Conservation (phyloP, 2,797 vertebrate species). For the Neopelma chrysocephalum region DNA sequence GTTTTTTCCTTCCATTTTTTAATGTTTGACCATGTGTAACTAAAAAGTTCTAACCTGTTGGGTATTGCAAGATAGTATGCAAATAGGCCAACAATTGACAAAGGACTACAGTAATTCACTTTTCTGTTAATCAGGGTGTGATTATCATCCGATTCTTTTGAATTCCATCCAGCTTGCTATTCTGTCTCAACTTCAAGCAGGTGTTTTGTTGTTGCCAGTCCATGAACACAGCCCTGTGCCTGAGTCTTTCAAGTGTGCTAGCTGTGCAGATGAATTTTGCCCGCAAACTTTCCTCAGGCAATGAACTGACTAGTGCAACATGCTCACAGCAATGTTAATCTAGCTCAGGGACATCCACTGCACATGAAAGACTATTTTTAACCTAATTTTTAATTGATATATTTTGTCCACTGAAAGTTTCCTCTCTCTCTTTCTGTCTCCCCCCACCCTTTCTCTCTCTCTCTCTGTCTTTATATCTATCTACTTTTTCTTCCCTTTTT, state of each 20-base stretch:
- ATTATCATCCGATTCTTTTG: conserved; percentile 62
- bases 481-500: background rate
- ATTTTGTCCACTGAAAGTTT: conserved; percentile 54
- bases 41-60: conserved; percentile 42
- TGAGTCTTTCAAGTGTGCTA: conserved; percentile 80
- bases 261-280: conserved; percentile 84
- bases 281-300: conserved; percentile 86
- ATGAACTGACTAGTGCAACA: conserved; percentile 82
- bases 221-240: conserved; percentile 46
- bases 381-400: conserved; percentile 67
- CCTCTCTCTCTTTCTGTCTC: background rate
- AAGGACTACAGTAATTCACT: conserved; percentile 52
- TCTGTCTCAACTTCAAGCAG: conserved; percentile 69
- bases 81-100: conserved; percentile 35
- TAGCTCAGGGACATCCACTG: conserved; percentile 83
- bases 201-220: conserved; percentile 68
- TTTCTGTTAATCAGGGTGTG: conserved; percentile 56
- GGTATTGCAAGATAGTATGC: conserved; percentile 36
- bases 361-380: conserved; percentile 83
- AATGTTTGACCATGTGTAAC: conserved; percentile 33
- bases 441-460: background rate
- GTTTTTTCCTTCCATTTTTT: conserved; percentile 38
- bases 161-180: conserved; percentile 67
- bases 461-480: background rate
- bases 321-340: conserved; percentile 85